Evolutionary conservation across 2,888 invertebrate genomes (phyloP).

Genomic region (Acronicta leporina): DNA sequence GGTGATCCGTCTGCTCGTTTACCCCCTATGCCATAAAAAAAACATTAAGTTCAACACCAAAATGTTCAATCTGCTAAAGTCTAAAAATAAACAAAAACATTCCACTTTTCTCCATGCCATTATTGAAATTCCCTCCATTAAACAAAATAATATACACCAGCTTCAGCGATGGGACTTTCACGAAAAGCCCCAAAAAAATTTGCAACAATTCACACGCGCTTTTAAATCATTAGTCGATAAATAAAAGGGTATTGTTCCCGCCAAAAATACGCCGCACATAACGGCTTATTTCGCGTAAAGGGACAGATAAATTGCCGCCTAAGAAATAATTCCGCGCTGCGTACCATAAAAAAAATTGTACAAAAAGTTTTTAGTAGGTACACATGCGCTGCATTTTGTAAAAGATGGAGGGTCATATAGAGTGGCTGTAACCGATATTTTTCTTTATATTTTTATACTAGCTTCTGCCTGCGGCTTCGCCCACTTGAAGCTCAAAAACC

Average conservation of each 20-base stretch:
- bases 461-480: no score
- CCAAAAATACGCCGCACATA: conserved; percentile 52
- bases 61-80: no score
- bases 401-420: conserved; percentile 2
- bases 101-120: no score
- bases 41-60: no score
- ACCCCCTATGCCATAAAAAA: no score
- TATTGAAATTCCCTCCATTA: not conserved
- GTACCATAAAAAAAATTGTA: conserved; percentile 42
- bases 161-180: not conserved
- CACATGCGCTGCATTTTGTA: conserved; percentile 42
- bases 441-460: no score
- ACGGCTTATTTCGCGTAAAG: conserved; percentile 46
- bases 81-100: no score
- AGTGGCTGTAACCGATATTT: conserved; percentile 19
- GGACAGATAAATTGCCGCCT: conserved; percentile 57
- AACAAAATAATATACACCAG: not conserved
- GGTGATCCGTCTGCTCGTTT: no score
- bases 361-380: conserved; percentile 50
- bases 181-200: conserved; percentile 4
- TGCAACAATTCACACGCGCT: conserved; percentile 20
- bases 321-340: conserved; percentile 51
- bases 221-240: conserved; percentile 61
- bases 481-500: no score
- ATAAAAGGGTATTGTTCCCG: conserved; percentile 58